Evolutionary conservation across 2,113 vertebrate species (phyloP).

Genomic region (Austrofundulus limnaeus): DNA sequence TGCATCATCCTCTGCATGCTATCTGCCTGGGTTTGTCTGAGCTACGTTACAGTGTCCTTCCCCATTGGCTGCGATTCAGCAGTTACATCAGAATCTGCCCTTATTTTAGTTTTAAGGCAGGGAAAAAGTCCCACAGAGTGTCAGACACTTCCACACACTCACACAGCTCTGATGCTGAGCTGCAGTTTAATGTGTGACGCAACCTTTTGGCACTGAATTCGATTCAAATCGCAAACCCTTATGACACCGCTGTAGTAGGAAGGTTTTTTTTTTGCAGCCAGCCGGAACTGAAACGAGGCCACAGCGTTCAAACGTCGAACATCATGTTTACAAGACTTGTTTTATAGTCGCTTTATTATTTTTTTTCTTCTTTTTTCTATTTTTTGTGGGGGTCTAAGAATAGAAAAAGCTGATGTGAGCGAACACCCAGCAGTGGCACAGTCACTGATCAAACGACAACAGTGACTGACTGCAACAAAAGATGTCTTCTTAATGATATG

Average conservation of each 20-base stretch:
- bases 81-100: conserved; percentile 52
- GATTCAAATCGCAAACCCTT: conserved; percentile 15
- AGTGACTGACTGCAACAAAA: conserved; percentile 45
- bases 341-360: conserved; percentile 5
- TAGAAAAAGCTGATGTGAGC: conserved; percentile 31
- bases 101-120: conserved; percentile 31
- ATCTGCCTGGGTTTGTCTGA: conserved; percentile 29
- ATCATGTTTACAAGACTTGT: conserved; percentile 31
- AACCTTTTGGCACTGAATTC: conserved; percentile 23
- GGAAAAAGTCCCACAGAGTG: conserved; percentile 25
- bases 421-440: conserved; percentile 7
- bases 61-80: conserved; percentile 41
- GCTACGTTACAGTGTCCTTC: conserved; percentile 21
- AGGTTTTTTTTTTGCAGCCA: conserved; percentile 10
- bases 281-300: conserved; percentile 30
- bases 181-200: conserved; percentile 28
- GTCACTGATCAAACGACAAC: conserved; percentile 16
- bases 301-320: conserved; percentile 13
- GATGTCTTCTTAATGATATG: conserved; percentile 53
- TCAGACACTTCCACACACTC: conserved; percentile 21
- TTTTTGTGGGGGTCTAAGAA: not conserved
- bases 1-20: not conserved
- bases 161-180: conserved; percentile 20
- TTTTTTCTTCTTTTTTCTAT: too few relatives aligned
- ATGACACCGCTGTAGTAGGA: conserved; percentile 1